phyloP scores from a whole-genome alignment of 2,888 invertebrate genomes.

The Thalpophila matura region DNA sequence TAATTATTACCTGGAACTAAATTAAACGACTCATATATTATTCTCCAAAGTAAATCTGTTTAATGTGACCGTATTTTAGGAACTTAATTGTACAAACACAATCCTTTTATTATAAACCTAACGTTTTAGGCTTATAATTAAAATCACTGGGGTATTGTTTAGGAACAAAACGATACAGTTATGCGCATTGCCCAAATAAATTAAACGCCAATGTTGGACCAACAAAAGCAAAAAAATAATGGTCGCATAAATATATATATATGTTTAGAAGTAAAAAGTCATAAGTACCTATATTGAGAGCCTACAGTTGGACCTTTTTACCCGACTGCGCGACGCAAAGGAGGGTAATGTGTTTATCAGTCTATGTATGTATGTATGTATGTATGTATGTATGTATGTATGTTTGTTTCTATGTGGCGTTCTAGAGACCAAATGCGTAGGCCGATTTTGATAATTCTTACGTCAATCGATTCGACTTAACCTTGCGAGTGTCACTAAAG shows the following conservation, averaged over 20 bases:
- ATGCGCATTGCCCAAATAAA: conserved; percentile 44
- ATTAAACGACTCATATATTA: no score
- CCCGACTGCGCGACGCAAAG: no score
- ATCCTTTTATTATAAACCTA: conserved; percentile 39
- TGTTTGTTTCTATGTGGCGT: no score
- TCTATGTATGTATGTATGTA: no score
- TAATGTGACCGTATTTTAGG: conserved; percentile 38
- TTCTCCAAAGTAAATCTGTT: conserved; percentile 30
- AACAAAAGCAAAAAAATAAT: conserved; percentile 49
- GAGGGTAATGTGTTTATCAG: no score
- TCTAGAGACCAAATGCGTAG: no score
- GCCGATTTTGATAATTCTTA: no score
- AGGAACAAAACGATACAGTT: conserved; percentile 41
- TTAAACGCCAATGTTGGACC: conserved; percentile 29
- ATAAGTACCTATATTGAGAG: conserved; percentile 3
- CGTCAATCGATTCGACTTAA: no score
- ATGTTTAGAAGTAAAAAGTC: conserved; percentile 27
- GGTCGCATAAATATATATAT: conserved; percentile 17
- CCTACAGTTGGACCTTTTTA: not conserved
- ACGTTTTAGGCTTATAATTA: conserved; percentile 50
- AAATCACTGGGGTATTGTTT: conserved; percentile 58
- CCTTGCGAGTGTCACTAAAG: no score
- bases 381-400: no score
- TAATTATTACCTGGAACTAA: no score
- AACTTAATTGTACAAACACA: conserved; percentile 38